Conservation (phyloP, 1,140 invertebrate species). For the Tetragonula clypearis region DNA sequence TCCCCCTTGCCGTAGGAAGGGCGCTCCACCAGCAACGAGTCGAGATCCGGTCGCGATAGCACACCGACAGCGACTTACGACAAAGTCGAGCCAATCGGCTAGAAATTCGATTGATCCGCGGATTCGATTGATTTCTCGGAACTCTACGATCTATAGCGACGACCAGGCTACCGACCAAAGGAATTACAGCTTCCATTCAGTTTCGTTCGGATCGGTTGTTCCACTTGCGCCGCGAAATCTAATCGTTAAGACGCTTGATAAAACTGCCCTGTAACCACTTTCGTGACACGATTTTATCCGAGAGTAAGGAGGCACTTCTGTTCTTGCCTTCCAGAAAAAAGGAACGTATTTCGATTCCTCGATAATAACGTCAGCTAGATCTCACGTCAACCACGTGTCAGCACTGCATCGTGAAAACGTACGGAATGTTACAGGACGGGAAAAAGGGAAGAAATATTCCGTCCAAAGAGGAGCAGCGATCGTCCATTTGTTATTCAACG, state of each 20-base stretch:
- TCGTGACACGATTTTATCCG: no score
- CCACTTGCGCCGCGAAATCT: no score
- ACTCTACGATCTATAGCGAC: neutral
- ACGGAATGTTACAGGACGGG: neutral
- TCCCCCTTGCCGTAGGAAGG: neutral
- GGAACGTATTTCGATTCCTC: no score
- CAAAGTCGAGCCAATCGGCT: neutral
- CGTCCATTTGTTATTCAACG: neutral
- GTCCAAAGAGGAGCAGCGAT: neutral
- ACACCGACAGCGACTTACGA: neutral
- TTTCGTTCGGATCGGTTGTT: neutral
- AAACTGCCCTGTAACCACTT: no score
- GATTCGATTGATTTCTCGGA: neutral
- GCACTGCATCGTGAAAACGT: neutral
- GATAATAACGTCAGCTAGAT: no score
- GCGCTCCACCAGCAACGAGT: no score
- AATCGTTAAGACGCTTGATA: no score
- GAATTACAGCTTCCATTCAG: neutral
- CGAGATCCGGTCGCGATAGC: constrained; percentile 23
- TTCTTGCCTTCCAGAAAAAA: no score
- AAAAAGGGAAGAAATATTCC: no score
- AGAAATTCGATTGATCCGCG: constrained; percentile 1
- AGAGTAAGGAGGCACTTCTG: no score
- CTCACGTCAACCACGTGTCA: no score
- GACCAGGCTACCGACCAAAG: neutral